A percentile compares a stretch with the other conserved stretches of the same genome.
These are phyloP conservation scores for Drosophila ercepeae DNA, from an alignment of 1,140 invertebrate genomes.

Conservation along the genomic window DNA sequence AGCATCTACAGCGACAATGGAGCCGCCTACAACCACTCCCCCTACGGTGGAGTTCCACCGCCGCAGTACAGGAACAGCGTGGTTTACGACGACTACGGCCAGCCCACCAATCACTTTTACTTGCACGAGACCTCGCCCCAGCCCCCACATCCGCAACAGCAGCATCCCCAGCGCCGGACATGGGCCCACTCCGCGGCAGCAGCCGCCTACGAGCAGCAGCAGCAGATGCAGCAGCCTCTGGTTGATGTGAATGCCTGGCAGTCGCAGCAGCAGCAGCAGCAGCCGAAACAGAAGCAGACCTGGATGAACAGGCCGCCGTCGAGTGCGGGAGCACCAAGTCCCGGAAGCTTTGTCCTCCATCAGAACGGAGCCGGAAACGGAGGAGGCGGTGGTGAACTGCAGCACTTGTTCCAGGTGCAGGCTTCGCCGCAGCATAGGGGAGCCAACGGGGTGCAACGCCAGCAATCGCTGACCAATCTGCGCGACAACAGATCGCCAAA, in stretches of 20 bases:
- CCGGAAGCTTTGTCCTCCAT: constrained; percentile 74
- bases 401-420: constrained; percentile 83
- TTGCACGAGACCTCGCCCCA: constrained; percentile 86
- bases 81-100: constrained; percentile 75
- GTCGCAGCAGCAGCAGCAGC: constrained; percentile 65
- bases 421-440: constrained; percentile 71
- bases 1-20: constrained; percentile 78
- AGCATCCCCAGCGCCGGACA: constrained; percentile 87
- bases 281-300: constrained; percentile 56
- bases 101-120: constrained; percentile 87
- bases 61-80: constrained; percentile 66
- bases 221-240: constrained; percentile 65
- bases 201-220: constrained; percentile 81
- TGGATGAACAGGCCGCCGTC: constrained; percentile 67
- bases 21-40: constrained; percentile 71
- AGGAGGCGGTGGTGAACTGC: constrained; percentile 58
- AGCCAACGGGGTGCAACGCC: constrained; percentile 77
- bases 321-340: constrained; percentile 51
- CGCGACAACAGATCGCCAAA: constrained; percentile 78
- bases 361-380: constrained; percentile 72
- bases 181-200: constrained; percentile 89
- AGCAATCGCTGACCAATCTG: constrained; percentile 75
- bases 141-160: constrained; percentile 75
- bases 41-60: constrained; percentile 47
- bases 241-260: constrained; percentile 80